Percentiles rank a stretch among this genome's conserved stretches.
These are phyloP conservation scores for Callocephalon fimbriatum DNA, from an alignment of 2,113 vertebrate genomes.

Conservation along the genomic window DNA sequence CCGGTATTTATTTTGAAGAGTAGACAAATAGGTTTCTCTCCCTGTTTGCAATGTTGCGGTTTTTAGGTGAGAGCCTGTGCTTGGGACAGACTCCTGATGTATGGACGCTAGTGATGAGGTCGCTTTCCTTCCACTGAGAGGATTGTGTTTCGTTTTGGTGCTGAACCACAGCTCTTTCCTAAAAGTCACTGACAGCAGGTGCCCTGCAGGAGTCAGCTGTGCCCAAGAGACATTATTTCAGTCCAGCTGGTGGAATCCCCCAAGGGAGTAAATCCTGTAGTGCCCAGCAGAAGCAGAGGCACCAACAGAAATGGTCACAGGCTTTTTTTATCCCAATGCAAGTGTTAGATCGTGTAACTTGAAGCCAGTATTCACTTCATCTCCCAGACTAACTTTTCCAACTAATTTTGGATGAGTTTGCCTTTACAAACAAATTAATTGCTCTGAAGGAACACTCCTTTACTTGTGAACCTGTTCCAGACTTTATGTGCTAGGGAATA, in stretches of 20 bases:
- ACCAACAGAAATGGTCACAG: constrained; percentile 10
- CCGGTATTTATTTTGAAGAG: not conserved
- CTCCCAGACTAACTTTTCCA: not conserved
- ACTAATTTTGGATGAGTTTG: not conserved
- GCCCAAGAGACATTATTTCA: not conserved
- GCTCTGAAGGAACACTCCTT: not conserved
- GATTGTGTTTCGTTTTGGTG: not conserved
- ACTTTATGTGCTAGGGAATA: not conserved
- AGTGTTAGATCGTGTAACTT: not conserved
- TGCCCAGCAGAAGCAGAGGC: constrained; percentile 19
- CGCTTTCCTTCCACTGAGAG: not conserved
- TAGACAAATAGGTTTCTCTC: not conserved
- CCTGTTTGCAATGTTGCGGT: rapidly evolving
- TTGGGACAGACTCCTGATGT: not conserved
- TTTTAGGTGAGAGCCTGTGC: not conserved
- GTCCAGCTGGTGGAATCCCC: not conserved
- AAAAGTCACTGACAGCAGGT: not conserved
- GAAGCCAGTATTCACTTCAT: not conserved
- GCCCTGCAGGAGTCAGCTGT: not conserved
- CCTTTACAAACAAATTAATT: not conserved
- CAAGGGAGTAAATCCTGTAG: not conserved
- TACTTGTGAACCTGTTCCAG: not conserved
- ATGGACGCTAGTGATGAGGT: rapidly evolving
- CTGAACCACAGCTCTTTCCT: not conserved
- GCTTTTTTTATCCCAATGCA: constrained; percentile 27